Conservation (phyloP, 2,888 invertebrate genomes). For the Aplocera efformata region DNA sequence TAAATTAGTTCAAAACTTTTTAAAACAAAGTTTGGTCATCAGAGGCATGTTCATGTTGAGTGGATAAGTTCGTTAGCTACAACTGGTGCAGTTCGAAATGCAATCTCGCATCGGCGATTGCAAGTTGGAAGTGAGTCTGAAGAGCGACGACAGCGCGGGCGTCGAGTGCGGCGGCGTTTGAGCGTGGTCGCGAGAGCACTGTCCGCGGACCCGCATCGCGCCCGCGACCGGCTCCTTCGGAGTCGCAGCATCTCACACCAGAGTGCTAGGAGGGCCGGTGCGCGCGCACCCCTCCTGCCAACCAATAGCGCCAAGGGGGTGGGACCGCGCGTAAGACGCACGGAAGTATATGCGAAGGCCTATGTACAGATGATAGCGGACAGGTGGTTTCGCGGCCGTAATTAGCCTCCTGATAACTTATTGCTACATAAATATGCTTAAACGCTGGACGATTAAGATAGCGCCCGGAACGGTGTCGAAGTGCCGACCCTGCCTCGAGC, state of each 20-base stretch:
- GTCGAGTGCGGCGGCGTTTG: conserved; percentile 37
- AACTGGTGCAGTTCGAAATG: background rate
- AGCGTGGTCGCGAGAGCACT: conserved; percentile 65
- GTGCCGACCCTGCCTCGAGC: conserved; percentile 43
- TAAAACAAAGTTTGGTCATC: conserved; percentile 6
- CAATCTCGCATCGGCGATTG: conserved; percentile 9
- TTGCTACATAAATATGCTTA: conserved; percentile 74
- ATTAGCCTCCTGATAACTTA: conserved; percentile 78
- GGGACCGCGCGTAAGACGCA: conserved; percentile 76
- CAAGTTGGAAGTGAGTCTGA: conserved; percentile 5
- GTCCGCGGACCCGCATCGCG: conserved; percentile 62
- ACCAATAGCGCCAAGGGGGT: conserved; percentile 71
- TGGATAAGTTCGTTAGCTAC: conserved; percentile 6
- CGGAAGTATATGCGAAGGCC: conserved; percentile 80
- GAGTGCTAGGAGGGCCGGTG: conserved; percentile 70
- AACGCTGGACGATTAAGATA: conserved; percentile 71
- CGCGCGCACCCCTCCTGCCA: conserved; percentile 64
- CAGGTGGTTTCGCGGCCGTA: conserved; percentile 79
- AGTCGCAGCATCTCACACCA: conserved; percentile 62
- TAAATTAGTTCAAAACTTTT: conserved; percentile 3
- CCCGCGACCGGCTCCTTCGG: conserved; percentile 66
- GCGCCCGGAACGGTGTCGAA: conserved; percentile 51
- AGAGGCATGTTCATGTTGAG: conserved; percentile 1
- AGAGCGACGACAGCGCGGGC: conserved; percentile 15
- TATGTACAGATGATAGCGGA: conserved; percentile 79